phyloP scores from a whole-genome alignment of 2,113 vertebrate species.

The Amphiprion ocellaris region DNA sequence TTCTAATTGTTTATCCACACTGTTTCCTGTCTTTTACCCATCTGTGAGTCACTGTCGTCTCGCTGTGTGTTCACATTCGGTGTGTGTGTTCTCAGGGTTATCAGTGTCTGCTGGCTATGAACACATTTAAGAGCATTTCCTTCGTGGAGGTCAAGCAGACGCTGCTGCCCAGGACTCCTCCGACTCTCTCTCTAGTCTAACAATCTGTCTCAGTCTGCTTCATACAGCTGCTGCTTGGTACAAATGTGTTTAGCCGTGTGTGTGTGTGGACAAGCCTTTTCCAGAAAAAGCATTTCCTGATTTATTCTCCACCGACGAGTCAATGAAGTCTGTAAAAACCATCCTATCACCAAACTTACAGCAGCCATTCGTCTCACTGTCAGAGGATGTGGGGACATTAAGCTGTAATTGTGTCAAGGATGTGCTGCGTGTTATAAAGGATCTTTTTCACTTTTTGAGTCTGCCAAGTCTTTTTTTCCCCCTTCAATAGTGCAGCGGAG shows the following conservation, averaged over 20 bases:
- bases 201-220: background rate
- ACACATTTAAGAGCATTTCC: conserved; percentile 68
- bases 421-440: background rate
- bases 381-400: conserved; percentile 4
- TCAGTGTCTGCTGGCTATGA: conserved; percentile 70
- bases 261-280: background rate
- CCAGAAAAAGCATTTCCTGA: background rate
- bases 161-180: conserved; percentile 65
- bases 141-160: conserved; percentile 73
- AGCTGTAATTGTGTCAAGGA: conserved; percentile 31
- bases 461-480: background rate
- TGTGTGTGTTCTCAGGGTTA: conserved; percentile 71
- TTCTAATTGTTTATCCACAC: background rate
- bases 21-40: background rate
- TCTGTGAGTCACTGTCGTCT: conserved; percentile 12
- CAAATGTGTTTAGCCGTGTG: conserved; percentile 3
- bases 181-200: conserved; percentile 66
- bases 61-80: background rate
- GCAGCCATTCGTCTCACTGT: conserved; percentile 49
- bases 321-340: conserved; percentile 11
- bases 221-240: conserved; percentile 1
- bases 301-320: conserved; percentile 20
- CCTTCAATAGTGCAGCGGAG: background rate
- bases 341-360: background rate
- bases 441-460: background rate